Percentiles rank a stretch among this genome's conserved stretches.
Conservation (phyloP, 1,140 invertebrate species). For the Macrobrachium rosenbergii region DNA sequence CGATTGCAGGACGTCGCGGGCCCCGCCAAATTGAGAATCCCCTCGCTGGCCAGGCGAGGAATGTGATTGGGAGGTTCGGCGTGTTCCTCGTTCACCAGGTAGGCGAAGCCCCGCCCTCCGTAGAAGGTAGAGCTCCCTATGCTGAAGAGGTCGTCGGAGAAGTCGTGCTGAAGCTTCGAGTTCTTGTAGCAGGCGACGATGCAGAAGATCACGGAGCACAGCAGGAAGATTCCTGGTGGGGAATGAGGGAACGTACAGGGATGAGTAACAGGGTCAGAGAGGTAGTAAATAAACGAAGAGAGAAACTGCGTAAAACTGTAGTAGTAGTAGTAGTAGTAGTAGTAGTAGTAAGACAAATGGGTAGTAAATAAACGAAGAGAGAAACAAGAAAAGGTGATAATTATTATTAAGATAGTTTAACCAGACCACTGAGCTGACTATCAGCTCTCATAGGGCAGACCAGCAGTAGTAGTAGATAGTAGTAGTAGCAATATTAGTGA, state of each 20-base stretch:
- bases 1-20: constrained; percentile 4
- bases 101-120: constrained; percentile 17
- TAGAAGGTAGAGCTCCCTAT: constrained; percentile 53
- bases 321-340: too few relatives aligned
- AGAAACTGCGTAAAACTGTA: background rate
- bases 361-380: background rate
- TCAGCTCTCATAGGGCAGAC: too few relatives aligned
- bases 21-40: background rate
- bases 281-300: background rate
- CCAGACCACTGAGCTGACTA: too few relatives aligned
- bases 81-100: constrained; percentile 20
- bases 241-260: too few relatives aligned
- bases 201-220: constrained; percentile 39
- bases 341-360: background rate
- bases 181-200: constrained; percentile 44
- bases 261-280: too few relatives aligned
- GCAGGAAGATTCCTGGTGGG: constrained; percentile 29
- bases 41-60: background rate
- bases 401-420: too few relatives aligned
- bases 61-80: background rate
- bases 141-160: constrained; percentile 47
- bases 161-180: background rate
- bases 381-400: background rate
- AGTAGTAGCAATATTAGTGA: too few relatives aligned
- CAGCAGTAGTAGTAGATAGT: too few relatives aligned